These are phyloP conservation scores for Erpetoichthys calabaricus DNA, from an alignment of 2,797 vertebrate genomes.

Conservation along the genomic window DNA sequence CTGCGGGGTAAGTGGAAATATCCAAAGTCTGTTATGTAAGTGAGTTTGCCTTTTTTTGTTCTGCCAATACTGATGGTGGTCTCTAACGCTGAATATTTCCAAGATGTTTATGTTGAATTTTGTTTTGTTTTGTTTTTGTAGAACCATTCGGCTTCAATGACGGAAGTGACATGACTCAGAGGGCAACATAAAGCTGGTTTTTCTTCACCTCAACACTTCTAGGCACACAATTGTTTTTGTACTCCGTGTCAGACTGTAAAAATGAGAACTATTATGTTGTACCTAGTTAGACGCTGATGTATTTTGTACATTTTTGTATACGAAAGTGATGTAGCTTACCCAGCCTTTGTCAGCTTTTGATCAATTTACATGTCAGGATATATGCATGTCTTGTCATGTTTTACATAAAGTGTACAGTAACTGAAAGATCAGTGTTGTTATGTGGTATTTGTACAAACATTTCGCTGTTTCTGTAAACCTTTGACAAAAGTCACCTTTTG, in stretches of 20 bases:
- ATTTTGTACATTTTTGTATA: constrained; percentile 98
- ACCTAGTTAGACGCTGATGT: constrained; percentile 88
- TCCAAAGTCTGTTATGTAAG: no score
- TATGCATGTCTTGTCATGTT: constrained; percentile 33
- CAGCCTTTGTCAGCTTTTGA: constrained; percentile 68
- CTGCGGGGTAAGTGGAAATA: no score
- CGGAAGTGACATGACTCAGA: constrained; percentile 95
- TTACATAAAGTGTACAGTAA: constrained; percentile 51
- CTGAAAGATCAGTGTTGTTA: constrained; percentile 73
- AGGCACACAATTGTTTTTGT: constrained; percentile 70
- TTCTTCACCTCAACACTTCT: constrained; percentile 74
- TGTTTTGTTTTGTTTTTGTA: constrained; percentile 34
- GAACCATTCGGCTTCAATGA: constrained; percentile 97
- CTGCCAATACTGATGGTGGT: no score
- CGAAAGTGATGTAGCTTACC: constrained; percentile 87
- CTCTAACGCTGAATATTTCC: background rate
- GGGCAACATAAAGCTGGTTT: constrained; percentile 63
- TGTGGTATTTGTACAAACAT: constrained; percentile 90
- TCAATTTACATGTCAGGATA: constrained; percentile 69
- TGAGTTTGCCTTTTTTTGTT: no score
- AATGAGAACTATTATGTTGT: constrained; percentile 65
- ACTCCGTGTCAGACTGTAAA: constrained; percentile 61
- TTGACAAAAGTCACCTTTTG: constrained; percentile 53
- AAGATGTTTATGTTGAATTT: background rate
- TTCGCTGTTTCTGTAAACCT: constrained; percentile 61